Conservation (phyloP, 2,113 vertebrate genomes). For the Rhinoderma darwinii region DNA sequence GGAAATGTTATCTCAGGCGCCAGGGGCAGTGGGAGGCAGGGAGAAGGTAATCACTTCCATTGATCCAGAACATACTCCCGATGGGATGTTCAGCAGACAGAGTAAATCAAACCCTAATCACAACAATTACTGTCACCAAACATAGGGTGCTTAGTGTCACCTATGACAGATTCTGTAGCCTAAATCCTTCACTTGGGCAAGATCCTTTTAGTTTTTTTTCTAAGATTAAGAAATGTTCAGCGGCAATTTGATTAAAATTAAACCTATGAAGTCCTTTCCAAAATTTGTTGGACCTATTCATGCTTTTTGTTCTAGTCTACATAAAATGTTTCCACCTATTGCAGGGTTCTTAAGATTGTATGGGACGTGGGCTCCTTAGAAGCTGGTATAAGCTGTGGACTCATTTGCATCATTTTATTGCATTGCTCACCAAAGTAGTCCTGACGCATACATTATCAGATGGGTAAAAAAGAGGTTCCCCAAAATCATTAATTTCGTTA, state of each 20-base stretch:
- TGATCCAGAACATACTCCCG: constrained; percentile 2
- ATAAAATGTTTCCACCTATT: not conserved
- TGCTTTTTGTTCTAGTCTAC: not conserved
- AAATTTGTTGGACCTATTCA: not conserved
- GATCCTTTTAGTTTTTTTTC: not conserved
- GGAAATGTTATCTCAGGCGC: constrained; percentile 22
- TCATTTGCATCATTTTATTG: not conserved
- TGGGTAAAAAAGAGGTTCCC: not conserved
- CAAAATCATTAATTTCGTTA: not conserved
- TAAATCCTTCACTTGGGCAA: not conserved
- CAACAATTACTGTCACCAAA: constrained; percentile 17
- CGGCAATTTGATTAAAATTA: not conserved
- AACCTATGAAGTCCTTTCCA: not conserved
- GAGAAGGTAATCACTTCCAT: not conserved
- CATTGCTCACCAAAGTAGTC: not conserved
- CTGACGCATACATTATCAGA: not conserved
- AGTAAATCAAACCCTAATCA: constrained; percentile 8
- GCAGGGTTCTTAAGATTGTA: not conserved
- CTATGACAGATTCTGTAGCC: not conserved
- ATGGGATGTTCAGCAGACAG: not conserved
- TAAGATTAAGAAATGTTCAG: not conserved
- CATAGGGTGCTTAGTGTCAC: not conserved
- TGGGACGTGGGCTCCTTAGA: not conserved
- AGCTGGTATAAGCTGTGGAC: not conserved
- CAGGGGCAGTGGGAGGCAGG: not conserved